phyloP scores from a whole-genome alignment of 2,797 vertebrate species.

The Lycodopsis pacificus region DNA sequence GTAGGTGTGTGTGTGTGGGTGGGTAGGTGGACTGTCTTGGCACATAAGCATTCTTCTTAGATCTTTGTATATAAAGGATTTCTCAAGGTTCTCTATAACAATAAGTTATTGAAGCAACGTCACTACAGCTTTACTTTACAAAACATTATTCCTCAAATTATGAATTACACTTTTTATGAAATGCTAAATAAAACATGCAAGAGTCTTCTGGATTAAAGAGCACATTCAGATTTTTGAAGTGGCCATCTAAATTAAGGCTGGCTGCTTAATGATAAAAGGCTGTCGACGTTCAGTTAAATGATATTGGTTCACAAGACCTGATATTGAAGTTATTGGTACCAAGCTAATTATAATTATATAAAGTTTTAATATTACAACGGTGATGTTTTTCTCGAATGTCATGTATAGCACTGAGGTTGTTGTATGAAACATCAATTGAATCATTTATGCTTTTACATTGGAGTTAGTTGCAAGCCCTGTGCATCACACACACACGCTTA shows the following conservation, averaged over 20 bases:
- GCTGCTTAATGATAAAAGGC: neutral
- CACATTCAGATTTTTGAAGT: neutral
- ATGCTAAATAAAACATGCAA: neutral
- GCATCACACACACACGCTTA: neutral
- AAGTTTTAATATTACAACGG: no score
- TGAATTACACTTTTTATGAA: slow-evolving; percentile 8
- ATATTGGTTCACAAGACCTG: neutral
- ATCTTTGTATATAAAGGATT: slow-evolving; percentile 35
- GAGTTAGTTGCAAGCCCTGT: neutral
- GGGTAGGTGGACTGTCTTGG: slow-evolving; percentile 37
- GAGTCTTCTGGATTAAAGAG: neutral
- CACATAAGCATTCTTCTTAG: slow-evolving; percentile 67
- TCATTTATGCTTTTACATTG: neutral
- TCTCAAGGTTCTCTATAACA: slow-evolving; percentile 18
- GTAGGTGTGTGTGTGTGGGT: slow-evolving; percentile 31
- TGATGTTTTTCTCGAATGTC: neutral
- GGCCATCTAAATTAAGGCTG: neutral
- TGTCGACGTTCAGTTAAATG: neutral
- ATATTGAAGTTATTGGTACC: neutral
- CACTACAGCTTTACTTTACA: neutral
- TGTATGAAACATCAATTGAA: neutral
- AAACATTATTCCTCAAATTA: neutral
- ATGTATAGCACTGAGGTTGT: neutral
- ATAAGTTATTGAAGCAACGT: neutral
- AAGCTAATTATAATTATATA: neutral